Conservation (phyloP, 2,113 vertebrate species). For the Proterorhinus semilunaris region DNA sequence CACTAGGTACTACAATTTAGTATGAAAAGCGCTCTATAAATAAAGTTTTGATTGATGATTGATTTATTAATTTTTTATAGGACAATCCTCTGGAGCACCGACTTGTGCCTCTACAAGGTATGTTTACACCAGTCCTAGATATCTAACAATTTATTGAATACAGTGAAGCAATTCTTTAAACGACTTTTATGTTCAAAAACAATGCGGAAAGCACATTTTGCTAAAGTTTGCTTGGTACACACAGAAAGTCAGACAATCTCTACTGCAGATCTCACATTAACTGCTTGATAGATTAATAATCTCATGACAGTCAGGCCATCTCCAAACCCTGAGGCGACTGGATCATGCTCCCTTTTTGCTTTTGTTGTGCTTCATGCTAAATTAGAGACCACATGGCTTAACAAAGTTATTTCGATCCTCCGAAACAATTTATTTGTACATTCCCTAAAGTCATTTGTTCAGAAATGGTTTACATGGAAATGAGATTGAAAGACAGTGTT, state of each 20-base stretch:
- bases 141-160: not conserved
- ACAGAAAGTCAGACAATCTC: constrained; percentile 16
- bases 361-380: constrained; percentile 26
- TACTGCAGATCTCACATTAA: constrained; percentile 43
- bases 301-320: constrained; percentile 64
- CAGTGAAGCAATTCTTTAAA: not conserved
- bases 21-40: no score
- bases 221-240: constrained; percentile 22
- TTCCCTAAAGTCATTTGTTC: constrained; percentile 13
- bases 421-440: not conserved
- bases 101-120: constrained; percentile 71
- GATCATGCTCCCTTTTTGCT: constrained; percentile 10
- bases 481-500: constrained; percentile 1
- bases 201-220: constrained; percentile 9
- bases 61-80: constrained; percentile 37
- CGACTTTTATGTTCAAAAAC: constrained; percentile 1
- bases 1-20: no score
- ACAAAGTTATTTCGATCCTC: constrained; percentile 34
- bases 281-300: constrained; percentile 53
- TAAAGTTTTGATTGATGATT: not conserved
- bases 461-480: constrained; percentile 4
- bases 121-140: constrained; percentile 16
- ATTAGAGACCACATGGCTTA: constrained; percentile 29
- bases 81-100: constrained; percentile 69
- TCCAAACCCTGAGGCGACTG: constrained; percentile 32